These are phyloP conservation scores for Lasioglossum morio DNA, from an alignment of 2,888 invertebrate species.

Conservation along the genomic window DNA sequence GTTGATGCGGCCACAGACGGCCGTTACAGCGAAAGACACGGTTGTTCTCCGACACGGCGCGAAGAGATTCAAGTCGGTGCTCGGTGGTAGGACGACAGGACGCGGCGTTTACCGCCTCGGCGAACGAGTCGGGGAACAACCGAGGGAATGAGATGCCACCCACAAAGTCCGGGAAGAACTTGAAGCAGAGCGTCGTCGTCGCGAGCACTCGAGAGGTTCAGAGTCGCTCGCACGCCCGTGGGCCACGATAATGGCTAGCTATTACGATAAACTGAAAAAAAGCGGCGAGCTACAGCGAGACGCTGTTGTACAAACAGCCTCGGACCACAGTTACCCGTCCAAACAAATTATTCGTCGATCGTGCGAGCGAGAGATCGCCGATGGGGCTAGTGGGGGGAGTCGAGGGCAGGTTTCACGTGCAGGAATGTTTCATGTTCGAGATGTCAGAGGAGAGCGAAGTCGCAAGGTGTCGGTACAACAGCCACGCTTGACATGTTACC, in stretches of 20 bases:
- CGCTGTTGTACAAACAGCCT: conserved; percentile 52
- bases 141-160: conserved; percentile 56
- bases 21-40: conserved; percentile 10
- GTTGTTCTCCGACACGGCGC: neutral
- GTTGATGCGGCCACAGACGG: neutral
- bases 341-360: conserved; percentile 42
- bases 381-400: too few relatives aligned
- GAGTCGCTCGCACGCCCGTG: conserved; percentile 32
- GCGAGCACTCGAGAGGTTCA: conserved; percentile 67
- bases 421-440: neutral
- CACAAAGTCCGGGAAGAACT: conserved; percentile 60
- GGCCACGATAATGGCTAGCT: conserved; percentile 68
- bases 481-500: conserved; percentile 50
- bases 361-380: neutral
- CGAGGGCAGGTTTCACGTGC: neutral
- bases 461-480: conserved; percentile 9
- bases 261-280: conserved; percentile 73
- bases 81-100: conserved; percentile 17
- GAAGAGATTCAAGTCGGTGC: neutral
- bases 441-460: too few relatives aligned
- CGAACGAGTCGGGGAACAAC: conserved; percentile 12
- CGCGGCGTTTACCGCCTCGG: conserved; percentile 26
- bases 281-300: conserved; percentile 35
- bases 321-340: neutral
- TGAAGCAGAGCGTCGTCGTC: conserved; percentile 32